Percentiles rank a stretch among this genome's conserved stretches.
phyloP scores from a whole-genome alignment of 2,797 vertebrate genomes.

The Pangasius mekongensis region DNA sequence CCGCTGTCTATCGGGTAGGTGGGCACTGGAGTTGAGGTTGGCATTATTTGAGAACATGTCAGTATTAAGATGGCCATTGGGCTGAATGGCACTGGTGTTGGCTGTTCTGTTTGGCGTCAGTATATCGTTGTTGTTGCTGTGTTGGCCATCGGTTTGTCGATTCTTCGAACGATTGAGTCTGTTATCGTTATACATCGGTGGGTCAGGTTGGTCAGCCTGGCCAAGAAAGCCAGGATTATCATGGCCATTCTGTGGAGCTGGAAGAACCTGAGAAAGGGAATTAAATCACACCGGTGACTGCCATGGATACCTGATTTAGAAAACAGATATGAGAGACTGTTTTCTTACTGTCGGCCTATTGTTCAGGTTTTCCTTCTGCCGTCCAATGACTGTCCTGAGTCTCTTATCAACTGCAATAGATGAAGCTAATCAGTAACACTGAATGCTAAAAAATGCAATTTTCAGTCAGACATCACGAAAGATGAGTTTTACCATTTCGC shows the following conservation, averaged over 20 bases:
- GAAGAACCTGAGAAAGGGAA: slow-evolving; percentile 44
- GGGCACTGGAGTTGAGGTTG: slow-evolving; percentile 55
- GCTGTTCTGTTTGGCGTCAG: slow-evolving; percentile 44
- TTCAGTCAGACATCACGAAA: background rate
- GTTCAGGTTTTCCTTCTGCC: slow-evolving; percentile 63
- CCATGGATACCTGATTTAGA: background rate
- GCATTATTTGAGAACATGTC: slow-evolving; percentile 21
- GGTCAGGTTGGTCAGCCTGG: slow-evolving; percentile 52
- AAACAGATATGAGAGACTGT: background rate
- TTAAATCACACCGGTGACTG: background rate
- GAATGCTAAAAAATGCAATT: background rate
- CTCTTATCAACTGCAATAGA: slow-evolving; percentile 61
- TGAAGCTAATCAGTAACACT: slow-evolving; percentile 27
- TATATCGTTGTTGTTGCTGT: slow-evolving; percentile 40
- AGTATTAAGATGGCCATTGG: slow-evolving; percentile 58
- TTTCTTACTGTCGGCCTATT: slow-evolving; percentile 67
- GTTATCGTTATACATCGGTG: slow-evolving; percentile 58
- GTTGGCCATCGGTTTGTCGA: slow-evolving; percentile 22
- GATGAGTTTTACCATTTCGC: slow-evolving; percentile 57
- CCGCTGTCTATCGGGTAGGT: slow-evolving; percentile 58
- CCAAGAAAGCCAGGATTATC: slow-evolving; percentile 51
- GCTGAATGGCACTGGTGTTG: slow-evolving; percentile 49
- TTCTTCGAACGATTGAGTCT: slow-evolving; percentile 33
- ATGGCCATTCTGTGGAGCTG: slow-evolving; percentile 61
- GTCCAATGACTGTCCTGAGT: slow-evolving; percentile 44